Evolutionary conservation across 2,888 invertebrate species (phyloP).

Genomic region (Agonopterix heracliana): DNA sequence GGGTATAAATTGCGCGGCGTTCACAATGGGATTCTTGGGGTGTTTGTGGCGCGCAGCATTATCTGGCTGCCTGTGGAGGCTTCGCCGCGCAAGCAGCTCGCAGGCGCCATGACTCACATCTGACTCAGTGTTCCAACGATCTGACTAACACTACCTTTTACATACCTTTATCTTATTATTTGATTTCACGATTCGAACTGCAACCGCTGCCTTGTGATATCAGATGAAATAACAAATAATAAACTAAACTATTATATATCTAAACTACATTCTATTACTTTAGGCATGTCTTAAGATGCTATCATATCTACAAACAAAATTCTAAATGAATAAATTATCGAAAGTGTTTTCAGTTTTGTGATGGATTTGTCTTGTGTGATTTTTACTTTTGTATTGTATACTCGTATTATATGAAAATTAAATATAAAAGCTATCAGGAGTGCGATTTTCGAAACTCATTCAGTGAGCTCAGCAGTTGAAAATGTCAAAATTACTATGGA

Average conservation of each 20-base stretch:
- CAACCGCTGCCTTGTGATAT: no score
- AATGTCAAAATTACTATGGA: no score
- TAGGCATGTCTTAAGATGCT: no score
- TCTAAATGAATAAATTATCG: no score
- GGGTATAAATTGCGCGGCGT: constrained; percentile 56
- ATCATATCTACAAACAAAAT: no score
- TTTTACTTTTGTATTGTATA: no score
- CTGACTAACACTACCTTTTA: constrained; percentile 29
- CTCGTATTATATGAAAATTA: no score
- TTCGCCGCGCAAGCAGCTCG: constrained; percentile 43
- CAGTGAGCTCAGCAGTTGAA: no score
- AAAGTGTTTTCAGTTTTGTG: no score
- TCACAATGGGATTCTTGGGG: constrained; percentile 64
- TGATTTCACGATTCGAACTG: not conserved
- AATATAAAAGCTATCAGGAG: no score
- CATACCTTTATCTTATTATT: not conserved
- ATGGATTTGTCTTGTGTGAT: no score
- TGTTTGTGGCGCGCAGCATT: constrained; percentile 45
- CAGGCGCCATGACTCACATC: constrained; percentile 52
- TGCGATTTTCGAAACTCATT: no score
- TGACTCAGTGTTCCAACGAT: constrained; percentile 48
- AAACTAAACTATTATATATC: not conserved
- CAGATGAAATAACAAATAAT: not conserved
- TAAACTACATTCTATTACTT: not conserved
- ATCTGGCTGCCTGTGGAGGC: constrained; percentile 33